These are phyloP conservation scores for Oligia latruncula DNA, from an alignment of 2,888 invertebrate species.

Conservation along the genomic window DNA sequence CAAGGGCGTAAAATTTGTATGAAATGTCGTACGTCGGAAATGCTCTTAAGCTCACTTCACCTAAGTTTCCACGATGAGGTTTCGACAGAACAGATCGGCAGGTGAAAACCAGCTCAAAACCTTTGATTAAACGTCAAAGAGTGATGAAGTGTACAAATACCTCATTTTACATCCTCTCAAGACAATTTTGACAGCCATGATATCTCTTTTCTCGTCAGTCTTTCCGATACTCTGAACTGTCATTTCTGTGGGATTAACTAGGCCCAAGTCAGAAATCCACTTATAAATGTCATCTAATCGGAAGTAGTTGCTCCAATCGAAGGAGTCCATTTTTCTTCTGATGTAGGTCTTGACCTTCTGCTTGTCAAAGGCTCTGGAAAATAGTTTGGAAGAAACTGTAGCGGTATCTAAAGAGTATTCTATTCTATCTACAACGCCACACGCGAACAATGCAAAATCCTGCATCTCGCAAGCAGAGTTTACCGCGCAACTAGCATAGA, in stretches of 20 bases:
- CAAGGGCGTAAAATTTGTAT: too few species aligned
- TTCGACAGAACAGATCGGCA: not conserved
- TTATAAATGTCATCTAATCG: conserved; percentile 90
- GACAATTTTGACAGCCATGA: conserved; percentile 74
- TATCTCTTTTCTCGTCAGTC: conserved; percentile 80
- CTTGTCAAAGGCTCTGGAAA: conserved; percentile 77
- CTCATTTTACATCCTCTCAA: conserved; percentile 59
- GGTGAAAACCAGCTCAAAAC: not conserved
- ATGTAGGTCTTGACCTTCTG: conserved; percentile 80
- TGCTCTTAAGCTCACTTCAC: not conserved
- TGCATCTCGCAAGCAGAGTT: too few species aligned
- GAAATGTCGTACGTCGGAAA: too few species aligned
- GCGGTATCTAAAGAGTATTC: too few species aligned
- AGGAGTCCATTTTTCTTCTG: conserved; percentile 78
- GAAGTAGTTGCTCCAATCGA: conserved; percentile 90
- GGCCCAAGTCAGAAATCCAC: conserved; percentile 89
- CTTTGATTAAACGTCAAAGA: not conserved
- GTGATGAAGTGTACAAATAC: conserved; percentile 29
- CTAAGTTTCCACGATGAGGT: not conserved
- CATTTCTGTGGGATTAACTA: conserved; percentile 82
- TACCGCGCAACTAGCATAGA: too few species aligned
- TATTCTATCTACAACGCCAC: too few species aligned
- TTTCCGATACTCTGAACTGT: conserved; percentile 79
- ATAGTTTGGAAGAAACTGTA: not conserved
- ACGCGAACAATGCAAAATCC: too few species aligned